Evolutionary conservation across 2,797 vertebrate species (phyloP), one percentile per base, ranked within the genome.

Genomic region (Bradypodion pumilum): DNA sequence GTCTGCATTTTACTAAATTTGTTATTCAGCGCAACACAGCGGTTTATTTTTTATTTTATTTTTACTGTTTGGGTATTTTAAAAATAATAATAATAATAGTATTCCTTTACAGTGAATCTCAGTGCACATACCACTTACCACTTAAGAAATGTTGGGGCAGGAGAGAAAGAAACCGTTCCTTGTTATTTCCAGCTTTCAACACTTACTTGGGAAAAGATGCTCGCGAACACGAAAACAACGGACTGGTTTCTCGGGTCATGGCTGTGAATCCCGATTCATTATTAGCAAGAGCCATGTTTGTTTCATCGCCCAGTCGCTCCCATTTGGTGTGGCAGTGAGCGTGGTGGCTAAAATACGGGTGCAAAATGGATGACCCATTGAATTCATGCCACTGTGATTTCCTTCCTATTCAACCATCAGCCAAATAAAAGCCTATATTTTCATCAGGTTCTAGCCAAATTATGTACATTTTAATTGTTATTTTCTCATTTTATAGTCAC

Each of bases 1-100:
- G 91, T 93, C 93, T 95, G 93, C 90, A 94, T 91, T 94, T 52
- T 96, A 96, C 94, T 94, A 95, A 95, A 95, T 94, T 94, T 95
- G 93, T 94, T 95, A 95, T 93, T 96, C 93, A 95, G 94, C 92
- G 94, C 95, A 96, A 95, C 92, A 94, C 92, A 95, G 95, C 91
- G 96, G 92, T 93, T 94, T 92, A 68, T 63, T n/a, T n/a, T n/a
- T n/a, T 62, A n/a, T n/a, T n/a, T n/a, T n/a, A n/a, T n/a, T n/a
- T 23, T 35, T 78, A 59, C 35, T 10, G 49, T 13, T 15, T 32
- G 9, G 19, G 2, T 62, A 37, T 77, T 16, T 19, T 62, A n/a
- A n/a, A n/a, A n/a, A n/a, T n/a, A n/a, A n/a, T n/a, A n/a, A n/a
- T n/a, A n/a, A n/a, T n/a, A n/a, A 35, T 15, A 95, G 92, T 89